A percentile compares a stretch with the other conserved stretches of the same genome.
These are phyloP conservation scores for Bostrychus sinensis DNA, from an alignment of 2,113 vertebrate genomes.

Conservation along the genomic window DNA sequence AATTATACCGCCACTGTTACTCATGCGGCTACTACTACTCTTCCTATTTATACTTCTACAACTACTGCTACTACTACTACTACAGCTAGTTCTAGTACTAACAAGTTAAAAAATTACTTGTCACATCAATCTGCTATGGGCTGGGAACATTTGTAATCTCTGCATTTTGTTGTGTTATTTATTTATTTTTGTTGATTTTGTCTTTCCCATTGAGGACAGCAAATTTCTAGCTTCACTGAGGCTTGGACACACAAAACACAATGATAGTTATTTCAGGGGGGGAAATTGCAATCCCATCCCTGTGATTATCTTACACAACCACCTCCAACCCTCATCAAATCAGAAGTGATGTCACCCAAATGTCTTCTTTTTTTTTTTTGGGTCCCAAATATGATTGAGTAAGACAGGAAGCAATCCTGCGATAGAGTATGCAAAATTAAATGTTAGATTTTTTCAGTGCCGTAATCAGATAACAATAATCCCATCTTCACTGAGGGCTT, in stretches of 20 bases:
- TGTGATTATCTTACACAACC: slow-evolving; percentile 41
- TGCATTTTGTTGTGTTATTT: slow-evolving; percentile 6
- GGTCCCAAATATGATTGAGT: slow-evolving; percentile 20
- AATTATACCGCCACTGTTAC: no score
- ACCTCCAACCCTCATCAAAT: slow-evolving; percentile 20
- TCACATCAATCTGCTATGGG: slow-evolving; percentile 1
- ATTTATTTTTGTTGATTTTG: not conserved
- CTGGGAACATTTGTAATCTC: not conserved
- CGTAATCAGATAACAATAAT: slow-evolving; percentile 26
- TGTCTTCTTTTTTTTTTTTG: not conserved
- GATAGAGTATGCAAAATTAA: slow-evolving; percentile 30
- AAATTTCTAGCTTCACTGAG: not conserved
- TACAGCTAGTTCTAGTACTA: no score
- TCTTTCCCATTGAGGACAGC: not conserved
- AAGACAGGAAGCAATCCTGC: slow-evolving; percentile 28
- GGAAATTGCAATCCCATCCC: slow-evolving; percentile 25
- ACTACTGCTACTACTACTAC: no score
- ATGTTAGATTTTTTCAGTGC: slow-evolving; percentile 13
- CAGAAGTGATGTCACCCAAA: slow-evolving; percentile 31
- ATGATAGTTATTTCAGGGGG: slow-evolving; percentile 8
- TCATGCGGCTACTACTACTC: no score
- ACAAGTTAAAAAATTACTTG: no score
- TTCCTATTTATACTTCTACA: no score
- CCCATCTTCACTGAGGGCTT: slow-evolving; percentile 10
- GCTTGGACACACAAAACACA: slow-evolving; percentile 7